phyloP scores from a whole-genome alignment of 2,888 invertebrate genomes.

The Eustalomyia histrio region DNA sequence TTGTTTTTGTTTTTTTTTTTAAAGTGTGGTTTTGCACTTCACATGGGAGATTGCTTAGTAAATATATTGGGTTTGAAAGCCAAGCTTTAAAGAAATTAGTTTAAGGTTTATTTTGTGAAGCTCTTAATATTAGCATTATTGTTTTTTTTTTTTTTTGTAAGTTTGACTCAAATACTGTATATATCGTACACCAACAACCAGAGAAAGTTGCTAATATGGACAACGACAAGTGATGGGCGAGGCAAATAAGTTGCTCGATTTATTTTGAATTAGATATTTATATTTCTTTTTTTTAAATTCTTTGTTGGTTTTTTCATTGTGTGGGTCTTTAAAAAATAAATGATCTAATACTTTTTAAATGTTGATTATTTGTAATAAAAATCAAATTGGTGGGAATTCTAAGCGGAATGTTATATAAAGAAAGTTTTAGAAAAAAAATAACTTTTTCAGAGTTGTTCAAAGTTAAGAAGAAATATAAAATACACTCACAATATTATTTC shows the following conservation, averaged over 20 bases:
- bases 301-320: conserved; percentile 8
- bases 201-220: conserved; percentile 48
- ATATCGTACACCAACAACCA: too few relatives aligned
- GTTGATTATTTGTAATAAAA: conserved; percentile 44
- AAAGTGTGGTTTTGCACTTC: conserved; percentile 19
- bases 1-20: background rate
- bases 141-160: background rate
- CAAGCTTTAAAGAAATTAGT: conserved; percentile 41
- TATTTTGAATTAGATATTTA: conserved; percentile 26
- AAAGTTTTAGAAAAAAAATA: too few relatives aligned
- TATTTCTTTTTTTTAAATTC: background rate
- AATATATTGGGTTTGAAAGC: conserved; percentile 11
- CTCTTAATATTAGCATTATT: background rate
- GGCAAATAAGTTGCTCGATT: conserved; percentile 53
- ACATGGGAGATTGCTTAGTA: background rate
- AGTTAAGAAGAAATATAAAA: too few relatives aligned
- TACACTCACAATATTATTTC: too few relatives aligned
- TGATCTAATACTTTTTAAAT: conserved; percentile 14
- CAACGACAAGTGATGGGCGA: conserved; percentile 55
- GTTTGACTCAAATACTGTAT: background rate
- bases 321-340: conserved; percentile 13
- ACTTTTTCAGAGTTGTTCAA: too few relatives aligned
- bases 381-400: conserved; percentile 39
- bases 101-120: conserved; percentile 18
- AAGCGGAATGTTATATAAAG: too few relatives aligned